Evolutionary conservation across 2,113 vertebrate species (phyloP), one percentile per base, ranked within the genome.

Genomic region (Limnothrissa miodon): DNA sequence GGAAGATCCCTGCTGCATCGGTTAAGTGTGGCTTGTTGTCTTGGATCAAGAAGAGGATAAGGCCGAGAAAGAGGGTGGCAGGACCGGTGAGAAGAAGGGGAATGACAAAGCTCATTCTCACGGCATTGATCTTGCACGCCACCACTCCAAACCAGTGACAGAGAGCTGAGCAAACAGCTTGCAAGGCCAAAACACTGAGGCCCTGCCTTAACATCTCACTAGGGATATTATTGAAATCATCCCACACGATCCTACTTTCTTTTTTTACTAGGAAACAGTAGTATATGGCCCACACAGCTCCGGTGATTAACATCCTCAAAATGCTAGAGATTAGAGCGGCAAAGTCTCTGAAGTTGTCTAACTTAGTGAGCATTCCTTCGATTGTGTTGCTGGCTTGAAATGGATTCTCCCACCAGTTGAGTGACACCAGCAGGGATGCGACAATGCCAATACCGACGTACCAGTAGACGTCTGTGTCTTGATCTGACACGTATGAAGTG

Each of bases 91-190:
- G 83, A 13, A 87, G 90, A 0, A 94, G 80, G 0, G 95, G 95
- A 6, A 94, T 39, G 0, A 93, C 93, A 81, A 96, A 96, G 88
- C 94, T 90, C 88, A 93, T 90, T 36, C 85, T 90, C 84, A 95
- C 90, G 0, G 93, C 86, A 66, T 95, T 94, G 84, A 95, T 95
- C 86, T 96, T 96, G 82, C 95, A 95, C 78, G 93, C 94, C 81
- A 95, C 93, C 29, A 95, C 93, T 19, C 95, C 94, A 80, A 96
- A 95, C 95, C 95, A 96, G 85, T 96, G 95, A 83, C 95, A 95
- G 21, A 93, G 88, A 9, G 93, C 94, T 8, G 95, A 93, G 83
- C 91, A 93, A 81, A 95, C 92, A 5, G 92, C 92, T 88, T 95
- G 95, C 59, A 95, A 86, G 86, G 91, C 91, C 44, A 95, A 92